Conservation (phyloP, 2,797 vertebrate species). For the Gallinago stenura region DNA sequence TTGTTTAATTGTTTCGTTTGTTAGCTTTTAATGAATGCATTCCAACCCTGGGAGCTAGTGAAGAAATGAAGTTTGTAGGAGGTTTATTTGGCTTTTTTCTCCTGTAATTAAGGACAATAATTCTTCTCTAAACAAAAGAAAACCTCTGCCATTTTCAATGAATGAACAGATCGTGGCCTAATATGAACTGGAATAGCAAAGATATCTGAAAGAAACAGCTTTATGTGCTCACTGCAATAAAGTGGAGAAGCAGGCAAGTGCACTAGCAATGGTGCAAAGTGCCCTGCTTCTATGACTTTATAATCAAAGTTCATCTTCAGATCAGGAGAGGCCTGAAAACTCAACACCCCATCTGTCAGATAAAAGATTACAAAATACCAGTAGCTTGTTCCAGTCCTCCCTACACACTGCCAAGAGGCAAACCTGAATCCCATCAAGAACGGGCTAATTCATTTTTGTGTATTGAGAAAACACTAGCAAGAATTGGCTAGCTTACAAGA, state of each 20-base stretch:
- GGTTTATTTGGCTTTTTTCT: neutral
- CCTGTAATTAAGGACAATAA: neutral
- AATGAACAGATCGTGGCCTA: neutral
- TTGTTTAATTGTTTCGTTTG: neutral
- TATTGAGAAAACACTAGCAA: neutral
- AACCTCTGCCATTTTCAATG: neutral
- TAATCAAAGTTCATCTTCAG: neutral
- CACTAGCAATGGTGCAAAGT: neutral
- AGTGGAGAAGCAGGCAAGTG: rapidly evolving
- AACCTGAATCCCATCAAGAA: neutral
- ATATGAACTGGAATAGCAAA: neutral
- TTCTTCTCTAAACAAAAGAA: neutral
- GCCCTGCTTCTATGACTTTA: neutral
- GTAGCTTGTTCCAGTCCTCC: neutral
- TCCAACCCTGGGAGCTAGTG: neutral
- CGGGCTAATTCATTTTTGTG: neutral
- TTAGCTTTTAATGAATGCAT: neutral
- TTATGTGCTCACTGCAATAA: neutral
- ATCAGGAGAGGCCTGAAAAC: neutral
- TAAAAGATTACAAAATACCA: neutral
- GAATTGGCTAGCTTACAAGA: neutral
- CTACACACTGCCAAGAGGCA: neutral
- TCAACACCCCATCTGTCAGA: neutral
- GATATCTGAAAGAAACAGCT: neutral
- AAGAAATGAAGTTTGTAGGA: neutral